A percentile compares a stretch with the other conserved stretches of the same genome.
Conservation (phyloP, 2,113 vertebrate genomes). For the Brachirus orientalis region DNA sequence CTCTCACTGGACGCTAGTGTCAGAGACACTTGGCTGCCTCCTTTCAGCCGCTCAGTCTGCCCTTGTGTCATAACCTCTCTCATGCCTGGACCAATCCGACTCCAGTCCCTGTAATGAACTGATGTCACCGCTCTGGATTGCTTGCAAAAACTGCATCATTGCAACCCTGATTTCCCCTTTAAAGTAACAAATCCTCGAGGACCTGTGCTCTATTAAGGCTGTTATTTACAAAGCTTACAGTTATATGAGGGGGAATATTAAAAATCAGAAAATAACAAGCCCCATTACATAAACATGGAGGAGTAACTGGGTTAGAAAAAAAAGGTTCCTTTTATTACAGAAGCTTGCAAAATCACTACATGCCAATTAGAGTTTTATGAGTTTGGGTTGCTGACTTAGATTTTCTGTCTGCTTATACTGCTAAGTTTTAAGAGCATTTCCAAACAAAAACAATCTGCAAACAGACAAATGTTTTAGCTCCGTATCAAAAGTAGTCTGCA, state of each 20-base stretch:
- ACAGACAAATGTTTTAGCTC: too few relatives aligned
- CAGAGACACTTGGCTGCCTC: slow-evolving; percentile 53
- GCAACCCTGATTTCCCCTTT: slow-evolving; percentile 39
- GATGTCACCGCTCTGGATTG: slow-evolving; percentile 66
- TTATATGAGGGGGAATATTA: slow-evolving; percentile 53
- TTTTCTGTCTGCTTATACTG: slow-evolving; percentile 28
- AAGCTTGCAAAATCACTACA: slow-evolving; percentile 51
- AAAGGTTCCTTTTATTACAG: slow-evolving; percentile 54
- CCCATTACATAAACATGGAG: slow-evolving; percentile 66
- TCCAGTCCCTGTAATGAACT: slow-evolving; percentile 70
- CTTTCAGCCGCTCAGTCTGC: slow-evolving; percentile 42
- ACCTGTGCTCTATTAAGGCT: slow-evolving; percentile 50
- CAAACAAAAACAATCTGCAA: too few relatives aligned
- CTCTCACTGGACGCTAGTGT: slow-evolving; percentile 44
- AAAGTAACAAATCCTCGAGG: slow-evolving; percentile 56
- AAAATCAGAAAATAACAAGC: slow-evolving; percentile 68
- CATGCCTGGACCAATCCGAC: slow-evolving; percentile 42
- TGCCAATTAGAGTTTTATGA: slow-evolving; percentile 72
- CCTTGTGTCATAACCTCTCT: slow-evolving; percentile 63
- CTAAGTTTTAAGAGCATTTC: too few relatives aligned
- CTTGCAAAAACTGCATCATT: slow-evolving; percentile 41
- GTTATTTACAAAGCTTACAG: slow-evolving; percentile 57
- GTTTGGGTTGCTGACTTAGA: slow-evolving; percentile 52
- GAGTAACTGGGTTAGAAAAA: slow-evolving; percentile 56
- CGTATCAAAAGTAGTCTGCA: too few relatives aligned